Evolutionary conservation across 2,113 vertebrate genomes (phyloP).

Genomic region (Hemichromis elongatus): DNA sequence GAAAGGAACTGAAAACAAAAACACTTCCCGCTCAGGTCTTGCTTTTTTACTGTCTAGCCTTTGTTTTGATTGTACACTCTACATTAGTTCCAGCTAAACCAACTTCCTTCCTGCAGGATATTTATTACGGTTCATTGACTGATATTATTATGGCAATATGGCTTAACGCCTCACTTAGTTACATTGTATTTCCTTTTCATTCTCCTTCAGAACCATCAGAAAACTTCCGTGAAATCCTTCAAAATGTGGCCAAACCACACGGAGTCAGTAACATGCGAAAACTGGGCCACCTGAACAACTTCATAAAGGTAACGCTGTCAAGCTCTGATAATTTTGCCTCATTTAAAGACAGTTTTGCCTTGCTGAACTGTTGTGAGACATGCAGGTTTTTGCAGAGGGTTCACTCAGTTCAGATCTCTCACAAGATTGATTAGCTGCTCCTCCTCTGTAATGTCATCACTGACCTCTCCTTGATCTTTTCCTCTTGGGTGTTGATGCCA

Average conservation of each 20-base stretch:
- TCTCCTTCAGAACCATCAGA: conserved; percentile 85
- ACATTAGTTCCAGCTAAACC: conserved; percentile 32
- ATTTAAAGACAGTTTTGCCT: not conserved
- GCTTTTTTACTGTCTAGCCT: not conserved
- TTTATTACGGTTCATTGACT: conserved; percentile 11
- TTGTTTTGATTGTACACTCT: conserved; percentile 55
- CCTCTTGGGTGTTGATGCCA: conserved; percentile 29
- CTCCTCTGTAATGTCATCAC: conserved; percentile 5
- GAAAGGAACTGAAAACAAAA: conserved; percentile 31
- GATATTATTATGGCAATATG: conserved; percentile 50
- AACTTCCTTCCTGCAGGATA: conserved; percentile 45
- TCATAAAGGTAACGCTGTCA: conserved; percentile 85
- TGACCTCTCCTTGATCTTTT: conserved; percentile 37
- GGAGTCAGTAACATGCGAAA: conserved; percentile 99
- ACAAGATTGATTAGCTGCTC: not conserved
- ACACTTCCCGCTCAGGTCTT: not conserved
- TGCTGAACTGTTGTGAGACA: not conserved
- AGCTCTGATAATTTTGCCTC: not conserved
- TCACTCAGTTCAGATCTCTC: not conserved
- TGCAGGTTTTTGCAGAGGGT: not conserved
- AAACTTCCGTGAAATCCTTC: conserved; percentile 95
- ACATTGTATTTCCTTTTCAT: conserved; percentile 30
- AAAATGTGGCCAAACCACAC: conserved; percentile 96
- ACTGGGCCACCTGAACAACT: conserved; percentile 97
- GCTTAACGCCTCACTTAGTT: conserved; percentile 16